Evolutionary conservation across 2,113 vertebrate genomes (phyloP).

Genomic region (Lutjanus erythropterus): DNA sequence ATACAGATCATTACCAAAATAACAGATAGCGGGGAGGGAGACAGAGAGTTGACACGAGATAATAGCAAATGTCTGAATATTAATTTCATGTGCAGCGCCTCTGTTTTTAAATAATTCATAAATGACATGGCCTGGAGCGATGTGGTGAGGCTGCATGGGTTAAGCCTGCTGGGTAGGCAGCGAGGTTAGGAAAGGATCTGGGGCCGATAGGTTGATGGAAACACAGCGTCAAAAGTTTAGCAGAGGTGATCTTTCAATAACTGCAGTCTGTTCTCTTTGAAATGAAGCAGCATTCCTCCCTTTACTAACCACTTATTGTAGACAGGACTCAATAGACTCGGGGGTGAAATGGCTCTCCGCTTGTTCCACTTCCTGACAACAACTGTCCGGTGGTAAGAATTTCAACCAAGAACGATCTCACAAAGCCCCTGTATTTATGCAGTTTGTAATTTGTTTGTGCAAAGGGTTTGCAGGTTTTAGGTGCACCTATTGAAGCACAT

Average conservation of each 20-base stretch:
- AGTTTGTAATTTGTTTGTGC: background rate
- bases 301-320: background rate
- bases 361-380: conserved; percentile 1
- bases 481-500: background rate
- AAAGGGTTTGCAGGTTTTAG: no score
- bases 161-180: conserved; percentile 23
- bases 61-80: conserved; percentile 74
- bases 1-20: conserved; percentile 79
- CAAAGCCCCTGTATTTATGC: background rate
- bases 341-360: background rate
- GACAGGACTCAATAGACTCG: background rate
- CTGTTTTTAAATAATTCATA: conserved; percentile 82
- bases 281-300: background rate
- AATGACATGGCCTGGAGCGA: conserved; percentile 65
- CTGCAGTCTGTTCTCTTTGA: background rate
- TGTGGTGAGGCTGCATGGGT: conserved; percentile 37
- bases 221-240: conserved; percentile 13
- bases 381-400: background rate
- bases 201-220: conserved; percentile 29
- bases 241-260: conserved; percentile 12
- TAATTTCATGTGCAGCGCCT: conserved; percentile 61
- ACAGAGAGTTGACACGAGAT: conserved; percentile 58
- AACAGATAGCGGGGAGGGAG: conserved; percentile 47
- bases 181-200: conserved; percentile 33
- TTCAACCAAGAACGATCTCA: background rate